Base-by-base conservation (phyloP, 2,113 vertebrate species). In the Corythaixoides concolor region DNA sequence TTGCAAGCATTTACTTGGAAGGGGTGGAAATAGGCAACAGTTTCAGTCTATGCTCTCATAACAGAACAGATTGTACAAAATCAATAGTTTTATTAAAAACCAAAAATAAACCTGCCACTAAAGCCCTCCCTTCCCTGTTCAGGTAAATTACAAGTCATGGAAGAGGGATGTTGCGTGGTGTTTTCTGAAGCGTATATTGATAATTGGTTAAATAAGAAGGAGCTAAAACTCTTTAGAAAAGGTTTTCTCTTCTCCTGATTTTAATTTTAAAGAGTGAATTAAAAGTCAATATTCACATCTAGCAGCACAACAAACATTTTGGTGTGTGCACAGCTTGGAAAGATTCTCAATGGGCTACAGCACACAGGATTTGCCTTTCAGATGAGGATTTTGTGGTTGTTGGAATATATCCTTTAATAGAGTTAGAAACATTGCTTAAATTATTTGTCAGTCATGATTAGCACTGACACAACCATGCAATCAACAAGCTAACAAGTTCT, bases 381-480 rank as follows among this genome's bases (percentile, higher is more conserved):
- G 87, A 91, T 96, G 66, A 88, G 84, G 63, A 72, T 93, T 89
- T 84, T 86, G 72, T 92, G n/a, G 30, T 24, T 64, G 53, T 50
- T 96, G 89, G 66, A 76, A 93, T 73, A 90, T 55, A 90, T 77
- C 53, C 45, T 93, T 93, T 88, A 97, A 95, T 91, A 96, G 88
- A 95, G 72, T 93, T 87, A 96, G 91, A 92, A 95, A 85, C 56
- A 73, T 74, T 84, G 79, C n/a, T 60, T 94, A 77, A 96, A 91
- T 96, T 95, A 82, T 95, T 95, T 96, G 93, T 97, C 97, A 97
- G 93, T 95, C 92, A 94, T 69, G 79, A 95, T 97, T 96, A 97
- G 79, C 58, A 62, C 66, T 49, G 76, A 91, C 84, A 87, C 81
- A 93, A 50, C 91, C 69, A 76, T 74, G 80, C 86, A 96, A 97